Base-by-base conservation (phyloP, 35 echinoderm and acorn worm genomes). In the Amphiura filiformis region DNA sequence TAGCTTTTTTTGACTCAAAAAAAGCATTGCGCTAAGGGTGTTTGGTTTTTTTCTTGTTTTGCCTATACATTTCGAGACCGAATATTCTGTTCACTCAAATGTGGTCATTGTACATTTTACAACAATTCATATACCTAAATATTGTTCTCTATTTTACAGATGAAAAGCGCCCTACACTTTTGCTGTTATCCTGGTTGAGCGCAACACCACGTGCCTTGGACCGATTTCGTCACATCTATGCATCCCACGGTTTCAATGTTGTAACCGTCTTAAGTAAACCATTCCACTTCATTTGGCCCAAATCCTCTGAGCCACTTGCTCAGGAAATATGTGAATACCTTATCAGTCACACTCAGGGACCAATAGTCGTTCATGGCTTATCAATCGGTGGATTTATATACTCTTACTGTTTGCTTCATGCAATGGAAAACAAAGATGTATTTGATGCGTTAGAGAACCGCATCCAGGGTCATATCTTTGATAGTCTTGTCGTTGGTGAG, bases 321-420 rank as follows among this genome's bases (percentile, higher is more conserved):
- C 41, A 36, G 39, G 81, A 88, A 39, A 39, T 92, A 22, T 34
- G 80, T 13, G 70, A 75, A 35, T 88, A 88, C 56, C n/a, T 92
- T 13, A 41, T 76, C 4, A 40, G 12, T 13, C 11, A 88, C 22
- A 80, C 80, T 39, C 34, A 87, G 13, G 78, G 91, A 61, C 78
- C 79, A 17, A 32, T 92, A 13, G 31, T 92, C 39, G 80, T 92
- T 37, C 91, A 92, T 84, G 80, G 84, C 31, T 83, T 92, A 79
- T 92, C 91, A 0, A 82, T 92, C 9, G 91, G 91, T 52, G 91
- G 84, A 0, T 92, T 88, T 65, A 37, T 92, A 0, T 92, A 92
- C 76, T 41, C 85, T 17, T 80, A 83, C 22, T 65, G 80, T n/a
- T 33, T 92, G 5, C 33, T 37, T 34, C 15, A 57, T 35, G 86